Evolutionary conservation across 92 coral and sea anemone genomes (phyloP).

Genomic region (Meandrina meandrites): DNA sequence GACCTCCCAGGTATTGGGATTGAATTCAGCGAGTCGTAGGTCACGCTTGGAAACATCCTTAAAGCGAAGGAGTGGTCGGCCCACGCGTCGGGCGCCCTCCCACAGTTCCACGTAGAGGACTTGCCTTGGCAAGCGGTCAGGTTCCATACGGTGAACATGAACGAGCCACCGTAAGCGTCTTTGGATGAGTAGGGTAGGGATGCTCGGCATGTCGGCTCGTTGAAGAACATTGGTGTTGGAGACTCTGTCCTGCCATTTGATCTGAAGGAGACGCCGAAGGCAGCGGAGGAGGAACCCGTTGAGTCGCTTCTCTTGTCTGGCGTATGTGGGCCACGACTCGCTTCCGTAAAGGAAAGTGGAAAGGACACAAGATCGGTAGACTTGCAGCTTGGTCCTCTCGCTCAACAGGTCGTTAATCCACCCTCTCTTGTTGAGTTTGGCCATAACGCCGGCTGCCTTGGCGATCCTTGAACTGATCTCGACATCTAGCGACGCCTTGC

Average conservation of each 20-base stretch:
- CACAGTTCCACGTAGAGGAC: slow-evolving; percentile 23
- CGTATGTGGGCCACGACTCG: slow-evolving; percentile 41
- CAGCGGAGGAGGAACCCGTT: slow-evolving; percentile 49
- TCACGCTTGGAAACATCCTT: too few species aligned
- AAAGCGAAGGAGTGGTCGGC: background rate
- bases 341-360: slow-evolving; percentile 41
- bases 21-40: too few species aligned
- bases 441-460: slow-evolving; percentile 23
- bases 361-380: slow-evolving; percentile 42
- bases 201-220: slow-evolving; percentile 36
- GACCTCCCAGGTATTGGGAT: too few species aligned
- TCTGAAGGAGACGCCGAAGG: slow-evolving; percentile 41
- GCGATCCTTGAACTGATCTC: slow-evolving; percentile 41
- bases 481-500: slow-evolving; percentile 21
- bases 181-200: slow-evolving; percentile 46
- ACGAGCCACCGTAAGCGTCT: slow-evolving; percentile 52
- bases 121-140: slow-evolving; percentile 41
- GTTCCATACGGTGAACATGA: slow-evolving; percentile 39
- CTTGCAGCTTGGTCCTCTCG: slow-evolving; percentile 28
- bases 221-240: slow-evolving; percentile 42
- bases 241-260: slow-evolving; percentile 47
- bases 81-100: slow-evolving; percentile 14
- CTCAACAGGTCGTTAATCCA: slow-evolving; percentile 49
- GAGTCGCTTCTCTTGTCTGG: slow-evolving; percentile 45
- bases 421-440: slow-evolving; percentile 46